Evolutionary conservation across 2,797 vertebrate species (phyloP), one percentile per base, ranked within the genome.

Genomic region (Alfaro cultratus): DNA sequence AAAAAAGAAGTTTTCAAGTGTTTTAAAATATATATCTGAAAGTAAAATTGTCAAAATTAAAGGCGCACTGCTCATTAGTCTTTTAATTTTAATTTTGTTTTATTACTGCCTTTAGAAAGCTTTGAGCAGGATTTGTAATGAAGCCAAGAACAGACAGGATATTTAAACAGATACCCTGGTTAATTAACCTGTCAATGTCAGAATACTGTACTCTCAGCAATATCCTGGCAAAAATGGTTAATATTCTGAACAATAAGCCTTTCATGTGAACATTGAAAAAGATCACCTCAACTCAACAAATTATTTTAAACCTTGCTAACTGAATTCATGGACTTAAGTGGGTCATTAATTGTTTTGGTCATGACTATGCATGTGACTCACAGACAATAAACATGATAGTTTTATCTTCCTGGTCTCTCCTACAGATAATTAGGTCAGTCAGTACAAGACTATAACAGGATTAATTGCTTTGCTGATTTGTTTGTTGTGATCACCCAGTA

Each of bases 401-500:
- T 70, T 86, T 51, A 78, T 82, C 70, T 55, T 80, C 55, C 2
- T 0, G 68, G 21, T 83, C 41, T 7, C 80, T 76, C 74, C 79
- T 45, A 41, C 81, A 86, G 79, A 86, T 51, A 91, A 89, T 90
- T 87, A 86, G 87, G 87, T 73, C 82, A 85, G 81, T 84, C 83
- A 74, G 75, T 87, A 82, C 64, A 70, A 72, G 74, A 88, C 36
- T 15, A 70, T 88, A 85, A 93, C 87, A 53, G 71, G 89, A 92
- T 93, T 87, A 87, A 80, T 87, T 87, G 83, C 62, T 78, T 82
- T 78, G 84, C 76, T 77, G 51, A 72, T 86, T 81, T 83, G 83
- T 76, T 76, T 78, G 78, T 41, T 77, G 77, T 74, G 78, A 80
- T 86, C 49, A 62, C 67, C 8, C 79, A 60, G 74, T 43, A 64